A percentile compares a stretch with the other conserved stretches of the same genome.
phyloP scores from a whole-genome alignment of 2,797 vertebrate genomes.

The Trematomus bernacchii region DNA sequence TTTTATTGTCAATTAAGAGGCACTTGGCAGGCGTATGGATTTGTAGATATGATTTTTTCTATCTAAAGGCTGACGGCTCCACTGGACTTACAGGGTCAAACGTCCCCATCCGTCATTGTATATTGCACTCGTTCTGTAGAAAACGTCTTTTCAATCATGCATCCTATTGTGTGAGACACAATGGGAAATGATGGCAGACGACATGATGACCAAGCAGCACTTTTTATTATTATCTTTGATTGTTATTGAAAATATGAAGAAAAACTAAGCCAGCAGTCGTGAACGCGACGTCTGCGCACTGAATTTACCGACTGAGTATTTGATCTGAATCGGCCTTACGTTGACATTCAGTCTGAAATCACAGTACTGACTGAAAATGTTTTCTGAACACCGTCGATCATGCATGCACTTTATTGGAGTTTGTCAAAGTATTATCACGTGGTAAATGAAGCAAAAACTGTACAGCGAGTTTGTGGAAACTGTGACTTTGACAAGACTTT shows the following conservation, averaged over 20 bases:
- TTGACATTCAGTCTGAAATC: constrained; percentile 45
- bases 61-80: constrained; percentile 90
- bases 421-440: constrained; percentile 70
- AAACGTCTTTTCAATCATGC: constrained; percentile 82
- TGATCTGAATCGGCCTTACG: constrained; percentile 61
- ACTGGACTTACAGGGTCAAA: constrained; percentile 98
- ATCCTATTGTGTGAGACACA: constrained; percentile 86
- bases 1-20: constrained; percentile 83
- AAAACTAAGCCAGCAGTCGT: constrained; percentile 83
- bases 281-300: constrained; percentile 42
- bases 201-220: constrained; percentile 62
- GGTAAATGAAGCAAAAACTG: constrained; percentile 67
- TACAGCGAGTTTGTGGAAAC: constrained; percentile 65
- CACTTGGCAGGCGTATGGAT: constrained; percentile 88
- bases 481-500: constrained; percentile 65
- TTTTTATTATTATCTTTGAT: constrained; percentile 52
- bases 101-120: constrained; percentile 86
- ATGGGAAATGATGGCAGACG: constrained; percentile 81
- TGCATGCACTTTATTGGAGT: constrained; percentile 83
- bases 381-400: constrained; percentile 68
- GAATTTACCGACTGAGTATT: constrained; percentile 41
- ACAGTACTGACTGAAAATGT: constrained; percentile 51
- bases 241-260: constrained; percentile 86
- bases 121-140: constrained; percentile 93
- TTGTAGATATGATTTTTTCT: constrained; percentile 91